These are phyloP conservation scores for Pegea sp. DNA, from an alignment of 23 tunicate genomes.

Conservation along the genomic window DNA sequence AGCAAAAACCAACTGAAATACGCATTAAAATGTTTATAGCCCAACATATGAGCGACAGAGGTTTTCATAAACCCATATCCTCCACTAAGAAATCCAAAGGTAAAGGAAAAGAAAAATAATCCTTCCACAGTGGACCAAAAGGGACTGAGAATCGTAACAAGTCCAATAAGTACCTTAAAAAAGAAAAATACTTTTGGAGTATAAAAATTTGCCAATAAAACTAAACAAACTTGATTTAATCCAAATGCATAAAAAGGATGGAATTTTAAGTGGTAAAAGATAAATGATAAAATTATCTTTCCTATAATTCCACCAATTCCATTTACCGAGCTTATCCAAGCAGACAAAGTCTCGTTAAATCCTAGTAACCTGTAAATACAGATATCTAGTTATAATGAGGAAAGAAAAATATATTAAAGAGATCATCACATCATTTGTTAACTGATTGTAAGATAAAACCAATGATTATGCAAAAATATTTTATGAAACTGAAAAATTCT, in stretches of 20 bases:
- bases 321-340: slow-evolving; percentile 9
- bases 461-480: too few relatives aligned
- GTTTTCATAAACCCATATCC: slow-evolving; percentile 23
- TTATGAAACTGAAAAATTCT: too few relatives aligned
- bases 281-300: slow-evolving; percentile 2
- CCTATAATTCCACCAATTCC: slow-evolving; percentile 14
- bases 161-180: slow-evolving; percentile 10
- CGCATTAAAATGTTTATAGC: slow-evolving; percentile 4
- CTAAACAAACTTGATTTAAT: not conserved
- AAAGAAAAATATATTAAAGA: too few relatives aligned
- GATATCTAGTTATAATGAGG: too few relatives aligned
- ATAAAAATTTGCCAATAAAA: not conserved
- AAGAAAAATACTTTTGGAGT: not conserved
- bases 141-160: slow-evolving; percentile 9
- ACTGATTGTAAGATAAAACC: too few relatives aligned
- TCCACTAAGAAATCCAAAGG: slow-evolving; percentile 8
- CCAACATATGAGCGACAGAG: slow-evolving; percentile 10
- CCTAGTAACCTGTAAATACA: slow-evolving; percentile 1
- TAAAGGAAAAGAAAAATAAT: slow-evolving; percentile 6
- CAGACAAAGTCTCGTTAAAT: not conserved
- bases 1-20: slow-evolving; percentile 17
- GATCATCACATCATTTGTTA: too few relatives aligned
- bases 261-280: slow-evolving; percentile 1
- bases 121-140: slow-evolving; percentile 9
- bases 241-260: slow-evolving; percentile 3